phyloP scores from a whole-genome alignment of 1,140 invertebrate genomes.

The Hylyphantes graminicola region DNA sequence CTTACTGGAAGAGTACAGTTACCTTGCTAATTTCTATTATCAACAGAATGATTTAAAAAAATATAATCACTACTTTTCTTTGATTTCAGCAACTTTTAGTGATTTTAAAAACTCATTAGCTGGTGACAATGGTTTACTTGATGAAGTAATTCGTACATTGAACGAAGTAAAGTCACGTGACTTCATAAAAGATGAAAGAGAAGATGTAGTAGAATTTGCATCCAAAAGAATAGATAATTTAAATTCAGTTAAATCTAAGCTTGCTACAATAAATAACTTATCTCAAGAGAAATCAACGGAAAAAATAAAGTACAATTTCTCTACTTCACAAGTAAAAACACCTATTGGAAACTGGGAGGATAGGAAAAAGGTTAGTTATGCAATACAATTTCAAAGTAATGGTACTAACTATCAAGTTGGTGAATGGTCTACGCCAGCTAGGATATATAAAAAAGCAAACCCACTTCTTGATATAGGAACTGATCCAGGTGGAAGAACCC shows the following conservation, averaged over 20 bases:
- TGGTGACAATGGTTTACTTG: conserved; percentile 4
- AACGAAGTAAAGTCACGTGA: background rate
- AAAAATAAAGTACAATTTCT: background rate
- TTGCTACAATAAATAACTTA: background rate
- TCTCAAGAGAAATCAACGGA: background rate
- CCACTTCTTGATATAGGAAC: background rate
- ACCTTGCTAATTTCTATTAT: conserved; percentile 16
- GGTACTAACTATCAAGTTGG: background rate
- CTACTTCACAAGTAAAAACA: background rate
- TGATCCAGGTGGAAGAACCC: conserved; percentile 3
- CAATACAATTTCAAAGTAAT: background rate
- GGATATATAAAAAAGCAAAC: background rate
- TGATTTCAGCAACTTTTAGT: background rate
- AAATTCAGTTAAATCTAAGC: background rate
- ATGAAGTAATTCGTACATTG: background rate
- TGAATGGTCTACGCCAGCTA: conserved; percentile 4
- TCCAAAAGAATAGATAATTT: background rate
- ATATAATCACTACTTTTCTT: conserved; percentile 11
- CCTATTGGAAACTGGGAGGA: conserved; percentile 8
- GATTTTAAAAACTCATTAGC: background rate
- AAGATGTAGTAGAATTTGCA: background rate
- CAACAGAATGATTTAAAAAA: background rate
- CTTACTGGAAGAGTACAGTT: background rate
- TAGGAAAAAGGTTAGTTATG: background rate
- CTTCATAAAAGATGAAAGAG: background rate